Conservation (phyloP, 2,888 invertebrate species). For the Incurvaria masculella region DNA sequence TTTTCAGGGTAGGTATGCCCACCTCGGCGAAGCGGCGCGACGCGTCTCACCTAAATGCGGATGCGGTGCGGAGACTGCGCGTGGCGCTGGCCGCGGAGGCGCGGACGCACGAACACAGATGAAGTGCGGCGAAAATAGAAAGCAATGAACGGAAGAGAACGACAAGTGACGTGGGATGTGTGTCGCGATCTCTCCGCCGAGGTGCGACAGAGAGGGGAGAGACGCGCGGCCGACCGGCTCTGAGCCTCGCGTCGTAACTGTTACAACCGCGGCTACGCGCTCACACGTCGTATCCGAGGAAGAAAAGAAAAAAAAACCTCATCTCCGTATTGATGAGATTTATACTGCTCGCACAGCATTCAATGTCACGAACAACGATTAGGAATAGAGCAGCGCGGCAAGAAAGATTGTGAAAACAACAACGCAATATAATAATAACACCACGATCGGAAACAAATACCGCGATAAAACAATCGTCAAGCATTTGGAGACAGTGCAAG, state of each 20-base stretch:
- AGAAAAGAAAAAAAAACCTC: too few relatives aligned
- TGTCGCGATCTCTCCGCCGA: conserved; percentile 28
- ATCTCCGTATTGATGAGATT: background rate
- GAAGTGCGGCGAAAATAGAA: conserved; percentile 50
- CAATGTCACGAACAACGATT: background rate
- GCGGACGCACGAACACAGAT: conserved; percentile 21
- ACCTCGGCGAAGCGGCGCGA: background rate
- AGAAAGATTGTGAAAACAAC: background rate
- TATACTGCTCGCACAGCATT: background rate
- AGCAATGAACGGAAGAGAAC: conserved; percentile 41
- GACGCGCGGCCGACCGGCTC: background rate
- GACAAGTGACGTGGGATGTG: conserved; percentile 31
- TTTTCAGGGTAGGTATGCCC: background rate
- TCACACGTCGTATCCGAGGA: too few relatives aligned
- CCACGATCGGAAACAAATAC: background rate
- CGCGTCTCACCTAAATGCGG: background rate
- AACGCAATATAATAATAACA: background rate
- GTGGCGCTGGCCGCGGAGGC: background rate
- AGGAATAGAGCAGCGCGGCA: background rate
- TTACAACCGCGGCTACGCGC: background rate
- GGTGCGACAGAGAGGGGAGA: background rate
- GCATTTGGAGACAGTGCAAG: too few relatives aligned
- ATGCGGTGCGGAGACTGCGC: conserved; percentile 6
- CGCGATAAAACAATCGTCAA: too few relatives aligned
- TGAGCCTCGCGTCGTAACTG: background rate